These are phyloP conservation scores for Lordiphosa collinella DNA, from an alignment of 1,140 invertebrate species.

Conservation along the genomic window DNA sequence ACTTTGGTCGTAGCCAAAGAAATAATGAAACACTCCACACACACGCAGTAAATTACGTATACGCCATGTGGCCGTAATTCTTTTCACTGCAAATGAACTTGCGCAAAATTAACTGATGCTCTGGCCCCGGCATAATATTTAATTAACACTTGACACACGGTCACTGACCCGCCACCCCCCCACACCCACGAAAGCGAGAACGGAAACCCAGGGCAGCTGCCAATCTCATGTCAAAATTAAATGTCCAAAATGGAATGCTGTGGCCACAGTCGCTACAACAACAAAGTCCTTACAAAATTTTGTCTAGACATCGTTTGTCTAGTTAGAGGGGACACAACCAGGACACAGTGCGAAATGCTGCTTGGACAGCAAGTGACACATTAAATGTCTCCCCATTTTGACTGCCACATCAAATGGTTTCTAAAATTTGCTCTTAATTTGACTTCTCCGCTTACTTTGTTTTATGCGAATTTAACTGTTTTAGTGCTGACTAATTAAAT, in stretches of 20 bases:
- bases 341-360: too few species aligned
- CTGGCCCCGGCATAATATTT: constrained; percentile 32
- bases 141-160: constrained; percentile 60
- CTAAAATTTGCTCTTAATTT: too few species aligned
- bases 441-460: too few species aligned
- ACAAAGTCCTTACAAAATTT: constrained; percentile 65
- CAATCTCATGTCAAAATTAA: constrained; percentile 62
- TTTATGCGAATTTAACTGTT: too few species aligned
- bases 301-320: constrained; percentile 68
- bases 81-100: constrained; percentile 39
- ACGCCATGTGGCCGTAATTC: constrained; percentile 47
- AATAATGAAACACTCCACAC: constrained; percentile 33
- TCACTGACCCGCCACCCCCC: constrained; percentile 23
- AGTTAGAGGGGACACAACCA: constrained; percentile 31
- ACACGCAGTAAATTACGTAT: constrained; percentile 64
- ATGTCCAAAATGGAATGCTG: constrained; percentile 35
- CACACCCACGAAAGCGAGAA: too few species aligned
- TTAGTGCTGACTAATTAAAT: too few species aligned
- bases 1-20: constrained; percentile 67
- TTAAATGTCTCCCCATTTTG: too few species aligned
- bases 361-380: too few species aligned
- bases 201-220: constrained; percentile 44
- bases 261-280: constrained; percentile 18
- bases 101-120: constrained; percentile 51
- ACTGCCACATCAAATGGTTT: too few species aligned